Base-by-base conservation (phyloP, 2,113 vertebrate species). In the Xenus cinereus region DNA sequence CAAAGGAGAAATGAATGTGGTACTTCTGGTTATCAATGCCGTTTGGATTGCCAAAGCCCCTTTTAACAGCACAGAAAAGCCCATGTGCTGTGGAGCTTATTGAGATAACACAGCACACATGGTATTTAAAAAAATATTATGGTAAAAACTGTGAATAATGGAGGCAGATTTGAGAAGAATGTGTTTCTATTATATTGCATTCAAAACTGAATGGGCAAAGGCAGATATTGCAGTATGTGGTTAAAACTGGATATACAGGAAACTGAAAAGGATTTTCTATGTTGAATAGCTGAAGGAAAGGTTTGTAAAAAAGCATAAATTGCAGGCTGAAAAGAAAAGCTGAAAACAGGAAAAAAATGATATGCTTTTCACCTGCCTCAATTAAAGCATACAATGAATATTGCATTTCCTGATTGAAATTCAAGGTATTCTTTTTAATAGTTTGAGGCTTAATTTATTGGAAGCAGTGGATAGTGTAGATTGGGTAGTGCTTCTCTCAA, bases 361-460 rank as follows among this genome's bases (percentile, higher is more conserved):
- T 20, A 67, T 0, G 9, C 14, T 93, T 95, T 93, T 90, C 48
- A 73, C n/a, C 41, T 92, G 39, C 64, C 46, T 89, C 62, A 87
- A 45, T 90, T 95, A 86, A 77, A 89, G 48, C 28, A 22, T 60
- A 56, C 64, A 90, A 93, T 74, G 72, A 75, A 62, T 72, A 59
- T 80, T 91, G 41, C 33, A 33, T 74, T 92, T 87, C 67, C 35
- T 87, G 87, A 93, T 77, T 96, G 80, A 93, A 96, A 96, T 62
- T 83, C 85, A 83, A 80, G 17, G 32, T 63, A 63, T 71, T 48
- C 50, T 85, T 94, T 89, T 68, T 64, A 93, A 46, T 27, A 71
- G 28, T 93, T 67, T n/a, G 59, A 85, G 41, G 16, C 50, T 93
- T 92, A 83, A 95, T 87, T 87, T 90, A 95, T 48, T 92, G 60